Conservation (phyloP, 2,797 vertebrate genomes). For the Muscicapa comitata region DNA sequence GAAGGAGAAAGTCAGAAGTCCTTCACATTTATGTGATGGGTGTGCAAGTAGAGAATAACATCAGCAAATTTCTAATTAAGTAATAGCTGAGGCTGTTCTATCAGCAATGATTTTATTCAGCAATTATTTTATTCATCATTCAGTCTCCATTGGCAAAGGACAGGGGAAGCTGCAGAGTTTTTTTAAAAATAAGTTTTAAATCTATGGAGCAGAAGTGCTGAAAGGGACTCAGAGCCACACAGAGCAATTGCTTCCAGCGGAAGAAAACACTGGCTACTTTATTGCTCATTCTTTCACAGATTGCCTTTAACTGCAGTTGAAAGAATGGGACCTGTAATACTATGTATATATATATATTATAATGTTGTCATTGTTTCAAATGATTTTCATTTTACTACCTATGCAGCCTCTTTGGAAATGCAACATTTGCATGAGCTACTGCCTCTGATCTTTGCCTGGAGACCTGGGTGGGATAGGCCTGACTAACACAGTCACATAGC, state of each 20-base stretch:
- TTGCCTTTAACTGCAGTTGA: not conserved
- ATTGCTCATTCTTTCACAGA: not conserved
- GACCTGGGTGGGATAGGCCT: not conserved
- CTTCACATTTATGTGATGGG: not conserved
- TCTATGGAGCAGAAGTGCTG: not conserved
- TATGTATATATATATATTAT: not conserved
- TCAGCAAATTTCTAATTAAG: not conserved
- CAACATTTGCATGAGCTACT: not conserved
- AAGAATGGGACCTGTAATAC: slow-evolving; percentile 3
- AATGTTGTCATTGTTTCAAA: not conserved
- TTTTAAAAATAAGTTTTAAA: not conserved
- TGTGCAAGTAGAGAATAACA: not conserved
- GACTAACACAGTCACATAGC: not conserved
- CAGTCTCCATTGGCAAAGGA: not conserved
- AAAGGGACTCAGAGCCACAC: not conserved
- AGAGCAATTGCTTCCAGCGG: not conserved
- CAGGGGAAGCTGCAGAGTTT: not conserved
- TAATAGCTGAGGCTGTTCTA: not conserved
- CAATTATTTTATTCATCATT: not conserved
- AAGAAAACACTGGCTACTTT: slow-evolving; percentile 14
- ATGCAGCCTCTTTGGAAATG: not conserved
- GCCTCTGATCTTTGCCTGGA: not conserved
- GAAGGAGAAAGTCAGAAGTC: not conserved
- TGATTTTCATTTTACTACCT: not conserved
- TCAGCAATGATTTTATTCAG: not conserved